Conservation (phyloP, 2,888 invertebrate genomes). For the Melitaea athalia region DNA sequence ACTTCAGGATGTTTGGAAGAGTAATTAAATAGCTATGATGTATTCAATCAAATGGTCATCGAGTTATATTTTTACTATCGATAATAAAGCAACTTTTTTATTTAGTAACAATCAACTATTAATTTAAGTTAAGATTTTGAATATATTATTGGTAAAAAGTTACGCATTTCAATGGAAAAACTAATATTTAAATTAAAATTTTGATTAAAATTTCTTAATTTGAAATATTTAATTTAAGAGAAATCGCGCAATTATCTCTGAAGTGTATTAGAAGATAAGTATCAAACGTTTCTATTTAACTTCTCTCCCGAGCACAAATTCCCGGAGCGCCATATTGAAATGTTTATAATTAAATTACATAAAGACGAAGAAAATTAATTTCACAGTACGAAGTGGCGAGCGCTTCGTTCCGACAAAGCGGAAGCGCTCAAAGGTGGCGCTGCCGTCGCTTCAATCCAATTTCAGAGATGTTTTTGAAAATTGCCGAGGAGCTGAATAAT, state of each 20-base stretch:
- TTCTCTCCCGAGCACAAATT: conserved; percentile 78
- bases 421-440: conserved; percentile 72
- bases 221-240: conserved; percentile 64
- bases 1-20: conserved; percentile 17
- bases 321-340: conserved; percentile 82
- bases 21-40: conserved; percentile 18
- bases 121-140: neutral
- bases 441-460: conserved; percentile 76
- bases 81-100: neutral
- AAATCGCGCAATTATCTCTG: conserved; percentile 77
- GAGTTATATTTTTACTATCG: neutral
- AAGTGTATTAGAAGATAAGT: conserved; percentile 81
- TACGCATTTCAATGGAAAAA: neutral
- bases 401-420: conserved; percentile 62
- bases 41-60: neutral
- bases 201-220: conserved; percentile 38
- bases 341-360: conserved; percentile 83
- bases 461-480: conserved; percentile 80
- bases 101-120: neutral
- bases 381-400: conserved; percentile 79
- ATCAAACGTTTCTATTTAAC: conserved; percentile 83
- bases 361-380: conserved; percentile 83
- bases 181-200: neutral
- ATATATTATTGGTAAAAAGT: neutral
- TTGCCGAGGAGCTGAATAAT: conserved; percentile 80